A percentile compares a stretch with the other conserved stretches of the same genome.
Conservation (phyloP, 2,888 invertebrate species). For the Papilio elwesi region DNA sequence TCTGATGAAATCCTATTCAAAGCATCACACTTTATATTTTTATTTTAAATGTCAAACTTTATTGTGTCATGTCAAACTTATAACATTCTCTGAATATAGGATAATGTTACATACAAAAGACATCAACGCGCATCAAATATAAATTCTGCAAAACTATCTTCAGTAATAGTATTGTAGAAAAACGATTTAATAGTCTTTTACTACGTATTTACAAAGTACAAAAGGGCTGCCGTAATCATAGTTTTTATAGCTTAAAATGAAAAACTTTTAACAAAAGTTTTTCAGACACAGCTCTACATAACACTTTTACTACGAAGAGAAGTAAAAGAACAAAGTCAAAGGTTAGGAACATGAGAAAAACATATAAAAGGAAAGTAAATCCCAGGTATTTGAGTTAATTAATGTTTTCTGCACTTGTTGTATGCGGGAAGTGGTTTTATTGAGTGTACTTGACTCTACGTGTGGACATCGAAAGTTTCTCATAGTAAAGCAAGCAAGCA, state of each 20-base stretch:
- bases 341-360: constrained; percentile 11
- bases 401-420: constrained; percentile 5
- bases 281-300: too few species aligned
- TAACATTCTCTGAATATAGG: background rate
- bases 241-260: background rate
- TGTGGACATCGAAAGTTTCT: constrained; percentile 36
- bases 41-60: background rate
- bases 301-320: background rate
- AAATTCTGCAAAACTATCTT: background rate
- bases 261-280: background rate
- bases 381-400: constrained; percentile 10
- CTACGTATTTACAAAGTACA: background rate
- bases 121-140: constrained; percentile 19
- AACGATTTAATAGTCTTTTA: background rate
- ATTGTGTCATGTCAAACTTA: background rate
- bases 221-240: background rate
- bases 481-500: constrained; percentile 25
- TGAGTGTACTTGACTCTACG: constrained; percentile 2
- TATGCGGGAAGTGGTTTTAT: constrained; percentile 10
- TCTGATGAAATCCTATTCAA: background rate
- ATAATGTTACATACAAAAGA: constrained; percentile 31
- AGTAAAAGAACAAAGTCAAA: background rate
- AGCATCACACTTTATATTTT: background rate
- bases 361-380: constrained; percentile 5
- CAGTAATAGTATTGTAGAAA: background rate